Evolutionary conservation across 2,888 invertebrate genomes (phyloP), one percentile per base, ranked within the genome.

Genomic region (Oegoconia quadripuncta): DNA sequence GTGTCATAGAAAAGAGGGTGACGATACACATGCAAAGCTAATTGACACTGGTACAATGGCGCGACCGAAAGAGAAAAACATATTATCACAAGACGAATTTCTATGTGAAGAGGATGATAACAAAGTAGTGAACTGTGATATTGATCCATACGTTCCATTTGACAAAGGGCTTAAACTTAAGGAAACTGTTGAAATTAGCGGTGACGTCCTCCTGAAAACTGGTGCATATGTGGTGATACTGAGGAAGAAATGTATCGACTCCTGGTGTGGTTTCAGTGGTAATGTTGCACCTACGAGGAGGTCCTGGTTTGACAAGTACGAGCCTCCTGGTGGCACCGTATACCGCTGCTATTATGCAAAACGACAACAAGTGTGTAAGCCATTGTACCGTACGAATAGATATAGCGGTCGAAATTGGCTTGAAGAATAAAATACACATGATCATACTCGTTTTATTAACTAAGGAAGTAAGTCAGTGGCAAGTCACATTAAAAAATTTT

Each of bases 71-170:
- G 74, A 79, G 38, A 32, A 56, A 0, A 72, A 63, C 34, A 46
- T 82, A 29, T 55, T 84, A n/a, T 64, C 77, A 6, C 81, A 80
- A 51, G 74, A 83, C 11, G 84, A 86, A 46, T 80, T 82, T 35
- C 54, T 86, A 46, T 86, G 86, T 44, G 80, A 86, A 52, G 70
- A 86, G 47, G 56, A 46, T 38, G 29, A 49, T 11, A 41, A 54
- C 16, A 69, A 55, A 39, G 47, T 49, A 36, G 50, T 86, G 0
- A 58, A 61, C 36, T 86, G 86, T 42, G 82, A 84, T 52, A 50
- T 73, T 2, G 75, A 83, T 45, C 55, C 59, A 6, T 77, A 60
- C 34, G 55, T 80, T 2, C 79, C 83, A 1, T 76, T 60, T 37
- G 44, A 55, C 0, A 49, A 55, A 3, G 74, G 71, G 2, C 52